Conservation (phyloP, 2,797 vertebrate species). For the Cynodonichthys magdalenae region DNA sequence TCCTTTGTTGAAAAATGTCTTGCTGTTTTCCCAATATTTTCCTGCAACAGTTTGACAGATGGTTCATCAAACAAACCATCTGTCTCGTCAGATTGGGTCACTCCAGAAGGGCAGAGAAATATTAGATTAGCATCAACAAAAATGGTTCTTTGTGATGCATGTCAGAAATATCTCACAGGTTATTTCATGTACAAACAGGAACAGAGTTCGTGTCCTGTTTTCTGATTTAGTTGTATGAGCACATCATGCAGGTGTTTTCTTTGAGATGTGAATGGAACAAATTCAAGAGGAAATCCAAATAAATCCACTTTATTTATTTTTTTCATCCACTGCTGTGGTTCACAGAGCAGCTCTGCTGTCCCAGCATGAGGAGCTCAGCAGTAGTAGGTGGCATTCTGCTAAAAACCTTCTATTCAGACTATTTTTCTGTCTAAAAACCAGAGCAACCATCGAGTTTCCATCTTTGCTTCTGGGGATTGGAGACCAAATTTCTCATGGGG, state of each 20-base stretch:
- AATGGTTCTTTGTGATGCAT: conserved; percentile 13
- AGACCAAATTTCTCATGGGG: not conserved
- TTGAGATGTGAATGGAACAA: conserved; percentile 1
- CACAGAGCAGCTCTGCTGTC: conserved; percentile 11
- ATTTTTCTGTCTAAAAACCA: conserved; percentile 8
- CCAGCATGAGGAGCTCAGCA: conserved; percentile 1
- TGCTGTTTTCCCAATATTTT: not conserved
- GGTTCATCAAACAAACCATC: conserved; percentile 5
- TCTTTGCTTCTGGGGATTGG: not conserved
- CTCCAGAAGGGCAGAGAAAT: not conserved
- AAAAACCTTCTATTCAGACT: conserved; percentile 4
- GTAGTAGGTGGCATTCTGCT: not conserved
- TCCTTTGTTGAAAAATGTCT: not conserved
- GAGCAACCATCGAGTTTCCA: not conserved
- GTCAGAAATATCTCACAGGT: not conserved
- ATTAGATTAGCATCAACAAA: not conserved
- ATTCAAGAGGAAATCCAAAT: conserved; percentile 8
- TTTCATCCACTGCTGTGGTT: not conserved
- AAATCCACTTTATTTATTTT: conserved; percentile 8
- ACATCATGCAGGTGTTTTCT: conserved; percentile 7
- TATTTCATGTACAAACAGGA: conserved; percentile 2
- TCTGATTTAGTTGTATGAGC: conserved; percentile 4
- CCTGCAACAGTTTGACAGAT: conserved; percentile 1
- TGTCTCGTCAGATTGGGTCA: conserved; percentile 1
- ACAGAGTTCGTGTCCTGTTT: not conserved